These are phyloP conservation scores for Calycopis cecrops DNA, from an alignment of 1,140 invertebrate genomes.

Conservation along the genomic window DNA sequence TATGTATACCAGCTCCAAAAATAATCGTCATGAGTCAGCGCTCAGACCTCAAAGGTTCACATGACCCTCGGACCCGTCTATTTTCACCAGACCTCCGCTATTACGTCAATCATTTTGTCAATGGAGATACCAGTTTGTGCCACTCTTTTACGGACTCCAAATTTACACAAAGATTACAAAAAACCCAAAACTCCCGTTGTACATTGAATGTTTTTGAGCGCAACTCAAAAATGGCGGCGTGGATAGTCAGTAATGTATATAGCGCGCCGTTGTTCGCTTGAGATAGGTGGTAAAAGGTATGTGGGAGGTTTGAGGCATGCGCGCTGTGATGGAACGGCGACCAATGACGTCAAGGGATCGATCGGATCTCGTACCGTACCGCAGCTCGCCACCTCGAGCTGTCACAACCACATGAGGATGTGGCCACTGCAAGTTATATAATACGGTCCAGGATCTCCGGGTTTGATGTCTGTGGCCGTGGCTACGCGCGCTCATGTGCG, in stretches of 20 bases:
- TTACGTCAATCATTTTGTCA: constrained; percentile 61
- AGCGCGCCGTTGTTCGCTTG: neutral
- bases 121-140: constrained; percentile 43
- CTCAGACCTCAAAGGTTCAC: neutral
- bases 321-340: constrained; percentile 27
- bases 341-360: constrained; percentile 65
- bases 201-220: constrained; percentile 6
- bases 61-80: constrained; percentile 20
- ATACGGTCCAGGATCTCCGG: constrained; percentile 35
- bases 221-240: neutral
- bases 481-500: constrained; percentile 86
- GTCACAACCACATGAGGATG: constrained; percentile 53
- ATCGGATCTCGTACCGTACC: constrained; percentile 30
- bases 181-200: neutral
- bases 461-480: constrained; percentile 52
- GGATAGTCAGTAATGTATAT: neutral
- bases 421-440: constrained; percentile 42
- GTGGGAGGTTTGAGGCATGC: constrained; percentile 45
- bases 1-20: constrained; percentile 1
- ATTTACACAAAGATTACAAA: neutral
- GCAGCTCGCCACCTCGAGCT: constrained; percentile 33
- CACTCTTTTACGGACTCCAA: constrained; percentile 22
- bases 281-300: constrained; percentile 14
- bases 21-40: constrained; percentile 6
- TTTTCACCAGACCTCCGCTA: constrained; percentile 24